Percentiles rank a stretch among this genome's conserved stretches.
Conservation (phyloP, 2,113 vertebrate species). For the Cyprinodon brontotheroides region DNA sequence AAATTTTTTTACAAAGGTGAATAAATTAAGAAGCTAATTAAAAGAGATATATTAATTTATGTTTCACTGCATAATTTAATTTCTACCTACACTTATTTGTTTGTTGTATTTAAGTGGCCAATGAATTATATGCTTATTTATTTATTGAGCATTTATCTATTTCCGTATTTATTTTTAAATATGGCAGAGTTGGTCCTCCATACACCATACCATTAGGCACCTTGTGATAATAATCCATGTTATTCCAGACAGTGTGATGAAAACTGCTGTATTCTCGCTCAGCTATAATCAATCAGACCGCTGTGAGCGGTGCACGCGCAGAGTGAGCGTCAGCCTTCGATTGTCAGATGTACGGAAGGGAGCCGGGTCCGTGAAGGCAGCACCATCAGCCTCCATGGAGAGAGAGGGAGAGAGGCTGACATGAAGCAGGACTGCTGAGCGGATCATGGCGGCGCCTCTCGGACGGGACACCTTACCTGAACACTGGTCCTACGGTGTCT, state of each 20-base stretch:
- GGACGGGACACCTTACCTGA: slow-evolving; percentile 88
- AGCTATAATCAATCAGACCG: too few species aligned
- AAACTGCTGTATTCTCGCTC: background rate
- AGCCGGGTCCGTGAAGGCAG: slow-evolving; percentile 56
- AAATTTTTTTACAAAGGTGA: too few species aligned
- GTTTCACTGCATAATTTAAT: too few species aligned
- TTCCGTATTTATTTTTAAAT: too few species aligned
- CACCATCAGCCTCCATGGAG: slow-evolving; percentile 64
- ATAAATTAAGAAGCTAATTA: too few species aligned
- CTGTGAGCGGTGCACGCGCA: background rate
- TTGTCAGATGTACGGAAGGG: slow-evolving; percentile 30
- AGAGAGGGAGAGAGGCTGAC: slow-evolving; percentile 59
- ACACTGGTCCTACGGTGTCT: slow-evolving; percentile 90
- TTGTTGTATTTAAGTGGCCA: too few species aligned
- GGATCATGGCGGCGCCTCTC: slow-evolving; percentile 88
- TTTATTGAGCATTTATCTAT: too few species aligned
- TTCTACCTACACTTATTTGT: too few species aligned
- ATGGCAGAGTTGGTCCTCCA: too few species aligned
- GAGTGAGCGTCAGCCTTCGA: background rate
- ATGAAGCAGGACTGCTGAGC: slow-evolving; percentile 66
- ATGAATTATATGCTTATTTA: too few species aligned
- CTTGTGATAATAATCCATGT: background rate
- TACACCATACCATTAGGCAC: background rate
- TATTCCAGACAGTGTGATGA: background rate
- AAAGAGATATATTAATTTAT: too few species aligned